These are phyloP conservation scores for Gnathonemus echidnorhynchus DNA, from an alignment of 2,113 vertebrate genomes.

Conservation along the genomic window DNA sequence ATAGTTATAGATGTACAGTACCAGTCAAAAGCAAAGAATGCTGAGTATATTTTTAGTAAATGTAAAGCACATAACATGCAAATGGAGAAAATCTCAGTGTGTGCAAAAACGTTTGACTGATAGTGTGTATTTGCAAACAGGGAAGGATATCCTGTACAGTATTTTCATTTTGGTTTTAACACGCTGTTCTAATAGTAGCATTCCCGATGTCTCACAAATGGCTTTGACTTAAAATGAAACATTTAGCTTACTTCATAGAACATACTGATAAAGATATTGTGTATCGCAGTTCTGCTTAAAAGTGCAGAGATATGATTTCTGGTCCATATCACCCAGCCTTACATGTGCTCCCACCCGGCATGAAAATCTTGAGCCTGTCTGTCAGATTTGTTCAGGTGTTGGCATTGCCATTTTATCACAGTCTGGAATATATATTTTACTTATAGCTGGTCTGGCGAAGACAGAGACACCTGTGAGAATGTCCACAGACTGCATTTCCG, in stretches of 20 bases:
- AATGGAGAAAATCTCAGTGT: no score
- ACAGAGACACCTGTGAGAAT: constrained; percentile 17
- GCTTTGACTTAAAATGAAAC: neutral
- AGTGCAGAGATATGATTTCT: neutral
- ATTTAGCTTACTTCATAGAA: neutral
- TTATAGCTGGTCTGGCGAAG: neutral
- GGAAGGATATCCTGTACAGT: neutral
- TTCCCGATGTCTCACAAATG: neutral
- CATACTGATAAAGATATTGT: neutral
- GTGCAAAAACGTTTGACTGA: no score
- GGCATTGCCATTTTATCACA: neutral
- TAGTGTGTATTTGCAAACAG: neutral
- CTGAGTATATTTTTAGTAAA: no score
- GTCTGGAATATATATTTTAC: neutral
- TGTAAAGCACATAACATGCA: no score
- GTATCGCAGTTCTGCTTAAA: neutral
- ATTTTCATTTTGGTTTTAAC: neutral
- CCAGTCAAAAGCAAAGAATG: no score
- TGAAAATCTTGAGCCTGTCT: neutral
- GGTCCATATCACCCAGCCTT: neutral
- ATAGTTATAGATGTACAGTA: neutral
- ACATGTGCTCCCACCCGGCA: neutral
- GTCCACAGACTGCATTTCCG: constrained; percentile 40
- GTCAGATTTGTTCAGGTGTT: neutral
- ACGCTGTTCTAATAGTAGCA: neutral